Evolutionary conservation across 1,140 invertebrate genomes (phyloP).

Genomic region (Penaeus vannamei): DNA sequence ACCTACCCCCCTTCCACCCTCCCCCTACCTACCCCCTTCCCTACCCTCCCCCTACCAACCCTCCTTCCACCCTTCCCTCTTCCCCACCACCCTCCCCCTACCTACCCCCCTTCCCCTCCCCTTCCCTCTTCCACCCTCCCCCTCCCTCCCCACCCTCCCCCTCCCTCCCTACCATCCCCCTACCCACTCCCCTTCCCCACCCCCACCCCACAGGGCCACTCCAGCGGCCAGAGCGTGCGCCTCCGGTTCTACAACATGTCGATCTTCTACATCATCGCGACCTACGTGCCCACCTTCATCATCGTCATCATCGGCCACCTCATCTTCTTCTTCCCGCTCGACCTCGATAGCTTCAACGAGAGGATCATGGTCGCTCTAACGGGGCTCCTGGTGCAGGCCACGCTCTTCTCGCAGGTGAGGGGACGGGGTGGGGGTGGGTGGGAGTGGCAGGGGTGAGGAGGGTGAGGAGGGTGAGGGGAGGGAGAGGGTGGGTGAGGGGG

Average conservation of each 20-base stretch:
- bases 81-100: not conserved
- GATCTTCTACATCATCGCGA: not conserved
- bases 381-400: not conserved
- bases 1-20: not conserved
- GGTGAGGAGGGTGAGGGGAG: too few relatives aligned
- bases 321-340: not conserved
- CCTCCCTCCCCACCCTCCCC: not conserved
- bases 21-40: slow-evolving; percentile 6
- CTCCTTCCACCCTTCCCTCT: not conserved
- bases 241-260: not conserved
- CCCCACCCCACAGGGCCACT: not conserved
- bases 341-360: not conserved
- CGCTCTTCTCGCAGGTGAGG: slow-evolving; percentile 16
- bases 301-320: not conserved
- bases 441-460: too few relatives aligned
- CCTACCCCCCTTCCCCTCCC: too few relatives aligned
- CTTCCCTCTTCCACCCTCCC: too few relatives aligned
- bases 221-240: not conserved
- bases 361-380: not conserved
- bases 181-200: too few relatives aligned
- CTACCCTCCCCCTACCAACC: not conserved
- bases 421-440: too few relatives aligned
- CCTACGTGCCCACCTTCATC: not conserved
- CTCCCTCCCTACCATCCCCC: too few relatives aligned
- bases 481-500: too few relatives aligned